Evolutionary conservation across 2,797 vertebrate species (phyloP).

Genomic region (Spinibarbus caldwelli): DNA sequence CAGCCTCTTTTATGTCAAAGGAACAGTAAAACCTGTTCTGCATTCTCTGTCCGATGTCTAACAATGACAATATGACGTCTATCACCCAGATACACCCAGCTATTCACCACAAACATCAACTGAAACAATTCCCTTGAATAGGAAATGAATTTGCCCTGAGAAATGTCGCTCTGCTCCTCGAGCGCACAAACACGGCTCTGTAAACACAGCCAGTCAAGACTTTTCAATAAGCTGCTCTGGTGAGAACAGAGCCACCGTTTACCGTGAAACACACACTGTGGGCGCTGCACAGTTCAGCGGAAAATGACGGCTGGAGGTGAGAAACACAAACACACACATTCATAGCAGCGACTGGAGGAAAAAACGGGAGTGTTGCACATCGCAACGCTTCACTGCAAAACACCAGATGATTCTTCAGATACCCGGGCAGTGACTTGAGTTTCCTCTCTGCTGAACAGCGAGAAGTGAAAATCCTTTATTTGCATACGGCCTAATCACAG

Average conservation of each 20-base stretch:
- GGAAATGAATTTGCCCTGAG: conserved; percentile 74
- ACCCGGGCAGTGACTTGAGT: not conserved
- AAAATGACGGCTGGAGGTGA: not conserved
- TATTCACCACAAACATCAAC: conserved; percentile 72
- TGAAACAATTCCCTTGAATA: conserved; percentile 73
- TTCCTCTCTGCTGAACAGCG: not conserved
- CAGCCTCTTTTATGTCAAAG: conserved; percentile 20
- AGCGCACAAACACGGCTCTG: not conserved
- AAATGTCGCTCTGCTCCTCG: conserved; percentile 33
- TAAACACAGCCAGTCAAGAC: not conserved
- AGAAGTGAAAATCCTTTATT: not conserved
- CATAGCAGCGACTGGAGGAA: not conserved
- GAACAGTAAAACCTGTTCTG: conserved; percentile 48
- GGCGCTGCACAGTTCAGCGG: conserved; percentile 2
- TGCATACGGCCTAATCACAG: not conserved
- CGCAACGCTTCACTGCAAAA: not conserved
- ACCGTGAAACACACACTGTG: not conserved
- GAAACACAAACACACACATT: conserved; percentile 25
- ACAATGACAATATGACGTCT: conserved; percentile 64
- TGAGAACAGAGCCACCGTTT: not conserved
- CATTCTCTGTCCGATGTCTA: conserved; percentile 58
- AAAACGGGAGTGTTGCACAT: not conserved
- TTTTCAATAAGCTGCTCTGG: not conserved
- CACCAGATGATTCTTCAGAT: not conserved
- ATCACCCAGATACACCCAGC: conserved; percentile 70